Evolutionary conservation across 2,888 invertebrate species (phyloP).

Genomic region (Volucella zonaria): DNA sequence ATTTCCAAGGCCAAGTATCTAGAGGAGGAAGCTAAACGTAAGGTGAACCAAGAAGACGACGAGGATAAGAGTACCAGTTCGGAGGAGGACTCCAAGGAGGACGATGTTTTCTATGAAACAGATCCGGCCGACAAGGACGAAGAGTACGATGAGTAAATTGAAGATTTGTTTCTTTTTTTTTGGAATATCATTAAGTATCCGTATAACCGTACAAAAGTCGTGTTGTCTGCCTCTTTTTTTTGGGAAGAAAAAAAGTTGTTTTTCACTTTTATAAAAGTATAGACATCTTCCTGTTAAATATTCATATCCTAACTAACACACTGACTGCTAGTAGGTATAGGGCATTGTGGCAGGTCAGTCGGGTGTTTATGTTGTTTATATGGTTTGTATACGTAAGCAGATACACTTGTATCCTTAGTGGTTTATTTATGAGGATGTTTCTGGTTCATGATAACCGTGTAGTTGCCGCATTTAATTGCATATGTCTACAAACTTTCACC

Average conservation of each 20-base stretch:
- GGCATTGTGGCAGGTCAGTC: too few species aligned
- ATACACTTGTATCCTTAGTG: too few species aligned
- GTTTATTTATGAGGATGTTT: neutral
- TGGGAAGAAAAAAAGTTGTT: too few species aligned
- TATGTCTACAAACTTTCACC: too few species aligned
- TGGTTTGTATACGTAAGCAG: too few species aligned
- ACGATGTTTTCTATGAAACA: slow-evolving; percentile 89
- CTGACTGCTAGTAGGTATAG: too few species aligned
- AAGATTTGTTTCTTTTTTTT: slow-evolving; percentile 69
- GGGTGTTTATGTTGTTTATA: too few species aligned
- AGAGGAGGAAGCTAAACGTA: slow-evolving; percentile 84
- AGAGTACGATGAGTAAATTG: slow-evolving; percentile 85
- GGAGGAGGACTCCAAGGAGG: slow-evolving; percentile 83
- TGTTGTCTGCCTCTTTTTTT: neutral
- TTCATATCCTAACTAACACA: too few species aligned
- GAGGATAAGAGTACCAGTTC: slow-evolving; percentile 84
- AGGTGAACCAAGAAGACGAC: slow-evolving; percentile 84
- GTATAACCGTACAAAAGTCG: neutral
- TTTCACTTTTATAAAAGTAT: too few species aligned
- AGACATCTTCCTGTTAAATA: too few species aligned
- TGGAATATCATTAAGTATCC: neutral
- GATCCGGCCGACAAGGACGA: slow-evolving; percentile 87
- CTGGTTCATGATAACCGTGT: neutral
- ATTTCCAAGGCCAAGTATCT: slow-evolving; percentile 83
- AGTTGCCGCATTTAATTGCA: too few species aligned